phyloP scores from a whole-genome alignment of 2,888 invertebrate species.

The Dynastes tityus region DNA sequence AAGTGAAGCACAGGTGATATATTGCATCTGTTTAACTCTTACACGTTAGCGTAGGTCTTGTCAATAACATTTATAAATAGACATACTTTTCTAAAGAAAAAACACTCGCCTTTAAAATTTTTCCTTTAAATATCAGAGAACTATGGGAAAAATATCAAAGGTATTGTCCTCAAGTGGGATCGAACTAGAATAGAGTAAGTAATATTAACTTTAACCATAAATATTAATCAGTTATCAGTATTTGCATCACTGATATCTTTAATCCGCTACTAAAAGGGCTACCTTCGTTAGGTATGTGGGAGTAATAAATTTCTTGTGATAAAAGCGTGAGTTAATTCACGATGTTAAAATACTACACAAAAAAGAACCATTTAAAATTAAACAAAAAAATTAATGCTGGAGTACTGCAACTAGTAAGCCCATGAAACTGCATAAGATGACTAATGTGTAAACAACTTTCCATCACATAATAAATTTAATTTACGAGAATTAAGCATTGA shows the following conservation, averaged over 20 bases:
- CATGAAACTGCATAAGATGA: constrained; percentile 8
- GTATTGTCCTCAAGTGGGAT: too few species aligned
- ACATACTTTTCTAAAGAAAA: too few species aligned
- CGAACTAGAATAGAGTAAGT: too few species aligned
- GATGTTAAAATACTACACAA: background rate
- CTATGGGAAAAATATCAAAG: too few species aligned
- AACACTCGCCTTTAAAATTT: too few species aligned
- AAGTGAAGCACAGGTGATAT: too few species aligned
- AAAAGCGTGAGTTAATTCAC: too few species aligned
- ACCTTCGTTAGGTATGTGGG: background rate
- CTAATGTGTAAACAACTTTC: background rate
- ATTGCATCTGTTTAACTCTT: too few species aligned
- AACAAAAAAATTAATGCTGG: background rate
- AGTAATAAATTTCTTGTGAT: too few species aligned
- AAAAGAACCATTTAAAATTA: background rate
- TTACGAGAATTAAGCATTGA: background rate
- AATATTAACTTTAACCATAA: constrained; percentile 3
- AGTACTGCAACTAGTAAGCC: background rate
- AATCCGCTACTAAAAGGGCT: background rate
- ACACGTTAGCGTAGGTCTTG: too few species aligned
- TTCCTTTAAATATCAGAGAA: too few species aligned
- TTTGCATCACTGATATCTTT: constrained; percentile 1
- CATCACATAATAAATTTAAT: constrained; percentile 1
- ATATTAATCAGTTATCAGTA: constrained; percentile 3
- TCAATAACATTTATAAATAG: too few species aligned